phyloP scores from a whole-genome alignment of 2,113 vertebrate genomes.

The Hepsetus odoe region DNA sequence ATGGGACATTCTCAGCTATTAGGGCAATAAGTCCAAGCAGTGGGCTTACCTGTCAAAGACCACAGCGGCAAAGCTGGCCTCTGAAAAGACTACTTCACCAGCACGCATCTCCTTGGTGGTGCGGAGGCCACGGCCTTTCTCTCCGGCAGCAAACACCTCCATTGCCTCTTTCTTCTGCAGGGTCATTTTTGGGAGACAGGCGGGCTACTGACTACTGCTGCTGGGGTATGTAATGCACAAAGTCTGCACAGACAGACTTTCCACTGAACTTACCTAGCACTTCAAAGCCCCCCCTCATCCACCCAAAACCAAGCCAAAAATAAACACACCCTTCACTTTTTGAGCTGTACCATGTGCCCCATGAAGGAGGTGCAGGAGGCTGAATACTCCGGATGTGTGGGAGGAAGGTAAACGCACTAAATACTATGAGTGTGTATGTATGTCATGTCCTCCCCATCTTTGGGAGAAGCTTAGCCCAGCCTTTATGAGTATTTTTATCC shows the following conservation, averaged over 20 bases:
- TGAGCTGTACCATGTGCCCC: slow-evolving; percentile 51
- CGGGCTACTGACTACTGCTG: slow-evolving; percentile 18
- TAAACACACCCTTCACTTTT: slow-evolving; percentile 53
- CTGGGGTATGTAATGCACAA: slow-evolving; percentile 23
- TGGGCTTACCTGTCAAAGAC: slow-evolving; percentile 91
- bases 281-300: slow-evolving; percentile 17
- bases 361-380: slow-evolving; percentile 12
- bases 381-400: slow-evolving; percentile 22
- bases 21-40: background rate
- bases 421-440: background rate
- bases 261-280: slow-evolving; percentile 33
- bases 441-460: slow-evolving; percentile 63
- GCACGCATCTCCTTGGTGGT: slow-evolving; percentile 80
- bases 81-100: slow-evolving; percentile 89
- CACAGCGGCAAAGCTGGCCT: slow-evolving; percentile 88
- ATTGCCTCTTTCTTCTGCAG: slow-evolving; percentile 84
- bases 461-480: slow-evolving; percentile 59
- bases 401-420: background rate
- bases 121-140: slow-evolving; percentile 91
- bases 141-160: slow-evolving; percentile 82
- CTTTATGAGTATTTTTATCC: slow-evolving; percentile 85
- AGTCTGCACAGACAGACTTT: slow-evolving; percentile 2
- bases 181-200: slow-evolving; percentile 70
- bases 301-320: slow-evolving; percentile 62
- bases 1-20: background rate